Evolutionary conservation across 2,797 vertebrate genomes (phyloP).

Genomic region (Tangara arthus): DNA sequence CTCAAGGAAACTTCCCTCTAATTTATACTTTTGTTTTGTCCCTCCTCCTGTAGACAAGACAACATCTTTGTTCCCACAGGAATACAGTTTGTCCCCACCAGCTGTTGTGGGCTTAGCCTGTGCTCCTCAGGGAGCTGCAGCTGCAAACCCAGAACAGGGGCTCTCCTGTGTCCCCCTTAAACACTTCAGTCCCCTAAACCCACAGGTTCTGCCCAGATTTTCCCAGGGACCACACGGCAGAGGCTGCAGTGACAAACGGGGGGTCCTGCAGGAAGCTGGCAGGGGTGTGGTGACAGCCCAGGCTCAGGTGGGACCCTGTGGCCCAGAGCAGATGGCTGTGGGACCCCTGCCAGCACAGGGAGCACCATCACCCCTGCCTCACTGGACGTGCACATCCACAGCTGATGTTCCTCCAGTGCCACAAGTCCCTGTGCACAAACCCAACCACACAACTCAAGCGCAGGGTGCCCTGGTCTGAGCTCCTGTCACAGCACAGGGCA

Average conservation of each 20-base stretch:
- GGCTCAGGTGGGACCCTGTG: slow-evolving; percentile 10
- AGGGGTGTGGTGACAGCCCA: background rate
- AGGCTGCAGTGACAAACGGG: background rate
- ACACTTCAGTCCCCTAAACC: background rate
- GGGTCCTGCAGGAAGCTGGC: background rate
- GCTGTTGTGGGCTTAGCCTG: background rate
- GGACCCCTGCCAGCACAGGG: slow-evolving; percentile 34
- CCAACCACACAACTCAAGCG: background rate
- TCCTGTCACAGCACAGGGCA: background rate
- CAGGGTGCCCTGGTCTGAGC: background rate
- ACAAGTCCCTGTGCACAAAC: background rate
- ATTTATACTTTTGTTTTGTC: background rate
- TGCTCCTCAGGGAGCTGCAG: background rate
- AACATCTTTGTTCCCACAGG: background rate
- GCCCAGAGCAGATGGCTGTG: slow-evolving; percentile 42
- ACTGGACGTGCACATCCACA: background rate
- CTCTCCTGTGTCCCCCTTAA: background rate
- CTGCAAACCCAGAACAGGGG: background rate
- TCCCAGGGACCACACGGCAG: background rate
- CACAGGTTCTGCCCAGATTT: background rate
- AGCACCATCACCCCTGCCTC: slow-evolving; percentile 1
- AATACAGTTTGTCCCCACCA: background rate
- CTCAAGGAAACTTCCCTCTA: background rate
- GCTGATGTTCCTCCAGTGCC: background rate
- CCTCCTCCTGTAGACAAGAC: background rate